phyloP scores from a whole-genome alignment of 2,113 vertebrate species.

The Poeciliopsis turrubarensis region DNA sequence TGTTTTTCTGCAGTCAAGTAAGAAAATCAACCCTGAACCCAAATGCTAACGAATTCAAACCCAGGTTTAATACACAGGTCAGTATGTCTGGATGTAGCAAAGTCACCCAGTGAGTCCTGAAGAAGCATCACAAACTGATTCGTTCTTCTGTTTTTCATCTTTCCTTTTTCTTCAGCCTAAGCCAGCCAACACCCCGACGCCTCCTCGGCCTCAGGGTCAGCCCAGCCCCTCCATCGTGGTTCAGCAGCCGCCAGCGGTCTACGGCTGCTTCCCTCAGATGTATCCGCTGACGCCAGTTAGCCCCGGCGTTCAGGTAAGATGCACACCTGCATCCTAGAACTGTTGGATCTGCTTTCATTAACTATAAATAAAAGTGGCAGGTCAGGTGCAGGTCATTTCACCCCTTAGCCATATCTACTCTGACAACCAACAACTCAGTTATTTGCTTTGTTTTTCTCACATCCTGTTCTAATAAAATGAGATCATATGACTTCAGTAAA shows the following conservation, averaged over 20 bases:
- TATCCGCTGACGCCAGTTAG: slow-evolving; percentile 95
- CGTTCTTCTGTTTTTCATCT: not conserved
- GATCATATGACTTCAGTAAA: not conserved
- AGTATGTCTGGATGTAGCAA: slow-evolving; percentile 41
- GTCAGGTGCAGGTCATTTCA: too few relatives aligned
- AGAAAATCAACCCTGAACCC: slow-evolving; percentile 98
- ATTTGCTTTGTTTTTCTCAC: not conserved
- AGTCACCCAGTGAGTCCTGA: not conserved
- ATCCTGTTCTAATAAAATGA: not conserved
- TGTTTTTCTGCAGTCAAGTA: slow-evolving; percentile 86
- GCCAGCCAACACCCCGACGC: slow-evolving; percentile 96
- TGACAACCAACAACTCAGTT: not conserved
- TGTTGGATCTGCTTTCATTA: not conserved
- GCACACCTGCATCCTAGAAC: slow-evolving; percentile 1
- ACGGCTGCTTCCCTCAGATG: slow-evolving; percentile 98
- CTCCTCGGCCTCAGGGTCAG: slow-evolving; percentile 94
- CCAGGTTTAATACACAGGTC: slow-evolving; percentile 92
- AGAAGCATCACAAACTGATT: not conserved
- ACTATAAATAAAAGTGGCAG: not conserved
- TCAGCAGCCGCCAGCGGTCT: slow-evolving; percentile 92
- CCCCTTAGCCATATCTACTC: not conserved
- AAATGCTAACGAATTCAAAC: slow-evolving; percentile 98
- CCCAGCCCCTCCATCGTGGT: slow-evolving; percentile 97
- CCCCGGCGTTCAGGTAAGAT: slow-evolving; percentile 94
- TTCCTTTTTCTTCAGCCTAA: slow-evolving; percentile 83